Conservation (phyloP, 2,888 invertebrate species). For the Hirtodrosophila trivittata region DNA sequence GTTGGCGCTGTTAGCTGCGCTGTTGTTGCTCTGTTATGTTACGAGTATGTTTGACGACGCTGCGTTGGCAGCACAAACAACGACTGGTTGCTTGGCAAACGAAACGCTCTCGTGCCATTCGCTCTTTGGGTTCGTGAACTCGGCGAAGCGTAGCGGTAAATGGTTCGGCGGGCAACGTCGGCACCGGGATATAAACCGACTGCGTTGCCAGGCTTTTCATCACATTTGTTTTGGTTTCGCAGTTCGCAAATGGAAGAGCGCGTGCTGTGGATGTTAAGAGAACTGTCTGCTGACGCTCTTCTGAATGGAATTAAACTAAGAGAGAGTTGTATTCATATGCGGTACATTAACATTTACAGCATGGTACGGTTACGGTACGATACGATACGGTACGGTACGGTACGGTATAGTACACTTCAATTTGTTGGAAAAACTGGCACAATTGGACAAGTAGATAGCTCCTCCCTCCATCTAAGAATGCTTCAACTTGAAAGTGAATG, state of each 20-base stretch:
- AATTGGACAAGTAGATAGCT: conserved; percentile 50
- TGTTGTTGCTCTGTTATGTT: conserved; percentile 42
- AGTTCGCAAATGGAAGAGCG: conserved; percentile 59
- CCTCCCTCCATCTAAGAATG: background rate
- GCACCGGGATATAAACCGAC: conserved; percentile 43
- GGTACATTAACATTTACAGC: conserved; percentile 17
- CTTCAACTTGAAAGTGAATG: conserved; percentile 65
- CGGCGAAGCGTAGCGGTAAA: conserved; percentile 67
- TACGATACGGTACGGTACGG: background rate
- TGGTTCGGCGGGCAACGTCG: conserved; percentile 33
- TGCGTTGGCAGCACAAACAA: conserved; percentile 47
- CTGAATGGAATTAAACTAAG: conserved; percentile 69
- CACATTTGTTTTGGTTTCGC: conserved; percentile 81
- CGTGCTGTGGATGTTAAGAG: conserved; percentile 65
- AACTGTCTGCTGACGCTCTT: conserved; percentile 5
- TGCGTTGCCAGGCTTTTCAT: conserved; percentile 57
- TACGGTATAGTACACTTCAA: conserved; percentile 22
- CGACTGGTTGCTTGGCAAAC: conserved; percentile 60
- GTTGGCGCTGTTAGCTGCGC: conserved; percentile 42
- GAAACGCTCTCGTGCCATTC: conserved; percentile 36
- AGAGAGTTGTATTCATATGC: conserved; percentile 34
- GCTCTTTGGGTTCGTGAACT: conserved; percentile 44
- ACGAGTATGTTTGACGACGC: conserved; percentile 13
- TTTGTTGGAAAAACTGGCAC: conserved; percentile 43
- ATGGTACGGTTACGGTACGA: background rate